Evolutionary conservation across 2,888 invertebrate genomes (phyloP).

Genomic region (Cephus spinipes): DNA sequence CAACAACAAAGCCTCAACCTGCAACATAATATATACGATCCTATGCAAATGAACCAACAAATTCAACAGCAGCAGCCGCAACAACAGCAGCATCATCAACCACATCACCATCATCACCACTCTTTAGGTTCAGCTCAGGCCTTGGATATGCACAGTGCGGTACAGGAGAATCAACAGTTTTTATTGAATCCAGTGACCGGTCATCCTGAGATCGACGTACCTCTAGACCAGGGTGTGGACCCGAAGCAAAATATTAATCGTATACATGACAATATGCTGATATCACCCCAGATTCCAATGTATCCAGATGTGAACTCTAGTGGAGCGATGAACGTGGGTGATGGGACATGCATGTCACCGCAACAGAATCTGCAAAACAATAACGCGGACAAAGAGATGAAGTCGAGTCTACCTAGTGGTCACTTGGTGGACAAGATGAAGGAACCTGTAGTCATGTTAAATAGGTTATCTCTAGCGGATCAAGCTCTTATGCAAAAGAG

Average conservation of each 20-base stretch:
- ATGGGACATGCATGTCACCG: constrained; percentile 11
- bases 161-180: constrained; percentile 55
- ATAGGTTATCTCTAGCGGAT: constrained; percentile 72
- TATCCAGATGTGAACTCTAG: constrained; percentile 36
- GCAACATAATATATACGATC: constrained; percentile 27
- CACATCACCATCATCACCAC: constrained; percentile 38
- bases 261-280: constrained; percentile 27
- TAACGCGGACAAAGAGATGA: constrained; percentile 45
- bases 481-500: constrained; percentile 75
- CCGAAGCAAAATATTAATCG: constrained; percentile 42
- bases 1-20: constrained; percentile 31
- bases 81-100: constrained; percentile 48
- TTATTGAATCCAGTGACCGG: constrained; percentile 56
- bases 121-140: constrained; percentile 43
- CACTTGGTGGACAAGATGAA: constrained; percentile 56
- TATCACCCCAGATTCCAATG: constrained; percentile 25
- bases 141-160: constrained; percentile 44
- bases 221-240: constrained; percentile 51
- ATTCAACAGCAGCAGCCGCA: constrained; percentile 57
- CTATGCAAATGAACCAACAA: constrained; percentile 44
- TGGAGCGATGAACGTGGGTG: constrained; percentile 34
- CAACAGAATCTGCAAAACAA: constrained; percentile 40
- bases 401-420: constrained; percentile 26
- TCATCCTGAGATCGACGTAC: constrained; percentile 60
- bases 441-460: constrained; percentile 74